Evolutionary conservation across 2,113 vertebrate species (phyloP).

Genomic region (Rhodinocichla rosea): DNA sequence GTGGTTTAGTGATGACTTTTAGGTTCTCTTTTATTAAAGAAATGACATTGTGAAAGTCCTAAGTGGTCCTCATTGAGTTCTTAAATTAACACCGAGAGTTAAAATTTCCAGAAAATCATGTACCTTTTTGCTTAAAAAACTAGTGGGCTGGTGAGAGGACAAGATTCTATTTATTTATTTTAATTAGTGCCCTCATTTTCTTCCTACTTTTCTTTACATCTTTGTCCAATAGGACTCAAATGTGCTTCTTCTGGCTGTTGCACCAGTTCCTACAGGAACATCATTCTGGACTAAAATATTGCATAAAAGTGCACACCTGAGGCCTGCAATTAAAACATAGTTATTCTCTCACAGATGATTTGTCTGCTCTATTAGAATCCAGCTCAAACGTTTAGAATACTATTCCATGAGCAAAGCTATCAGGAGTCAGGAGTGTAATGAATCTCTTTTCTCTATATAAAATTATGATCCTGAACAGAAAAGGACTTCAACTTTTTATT

Average conservation of each 20-base stretch:
- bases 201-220: neutral
- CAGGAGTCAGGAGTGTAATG: neutral
- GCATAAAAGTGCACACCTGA: neutral
- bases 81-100: neutral
- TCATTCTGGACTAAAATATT: neutral
- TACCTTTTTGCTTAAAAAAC: neutral
- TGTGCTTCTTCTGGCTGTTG: neutral
- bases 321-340: neutral
- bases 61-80: neutral
- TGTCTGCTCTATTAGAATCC: neutral
- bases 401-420: neutral
- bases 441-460: neutral
- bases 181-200: neutral
- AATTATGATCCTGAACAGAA: neutral
- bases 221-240: neutral
- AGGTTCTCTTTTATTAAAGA: neutral
- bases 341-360: neutral
- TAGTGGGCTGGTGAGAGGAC: neutral
- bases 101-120: neutral
- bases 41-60: neutral
- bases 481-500: neutral
- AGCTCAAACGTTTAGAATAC: neutral
- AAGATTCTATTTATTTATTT: neutral
- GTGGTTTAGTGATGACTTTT: neutral
- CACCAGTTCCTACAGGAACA: neutral